Conservation (phyloP, 1,140 invertebrate species). For the Helicoverpa armigera region DNA sequence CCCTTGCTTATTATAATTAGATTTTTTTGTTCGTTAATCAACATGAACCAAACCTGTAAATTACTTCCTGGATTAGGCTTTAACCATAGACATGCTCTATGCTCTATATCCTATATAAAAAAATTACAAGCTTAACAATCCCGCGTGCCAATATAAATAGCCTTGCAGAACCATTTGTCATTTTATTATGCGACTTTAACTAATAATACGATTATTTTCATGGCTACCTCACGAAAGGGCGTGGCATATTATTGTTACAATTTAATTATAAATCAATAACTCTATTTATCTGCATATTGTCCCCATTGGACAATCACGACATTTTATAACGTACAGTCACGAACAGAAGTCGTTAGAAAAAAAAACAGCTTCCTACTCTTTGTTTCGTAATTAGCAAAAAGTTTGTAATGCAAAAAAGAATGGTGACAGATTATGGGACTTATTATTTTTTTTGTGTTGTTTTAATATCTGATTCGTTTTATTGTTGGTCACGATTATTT, state of each 20-base stretch:
- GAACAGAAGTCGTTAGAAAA: neutral
- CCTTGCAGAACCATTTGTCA: slow-evolving; percentile 35
- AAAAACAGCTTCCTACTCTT: slow-evolving; percentile 24
- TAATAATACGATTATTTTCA: slow-evolving; percentile 7
- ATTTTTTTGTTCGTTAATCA: neutral
- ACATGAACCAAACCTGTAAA: neutral
- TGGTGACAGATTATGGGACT: slow-evolving; percentile 26
- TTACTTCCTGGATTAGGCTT: slow-evolving; percentile 1
- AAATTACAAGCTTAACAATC: neutral
- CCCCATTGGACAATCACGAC: slow-evolving; percentile 22
- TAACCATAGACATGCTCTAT: neutral
- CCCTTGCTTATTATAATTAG: too few relatives aligned
- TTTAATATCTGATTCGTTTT: neutral
- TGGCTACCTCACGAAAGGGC: slow-evolving; percentile 23
- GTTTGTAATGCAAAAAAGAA: neutral
- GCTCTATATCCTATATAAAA: neutral
- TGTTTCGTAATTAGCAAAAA: slow-evolving; percentile 32
- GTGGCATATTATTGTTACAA: slow-evolving; percentile 37
- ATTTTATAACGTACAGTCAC: slow-evolving; percentile 1
- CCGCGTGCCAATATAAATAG: neutral
- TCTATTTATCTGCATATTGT: slow-evolving; percentile 28
- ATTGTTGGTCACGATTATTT: slow-evolving; percentile 17
- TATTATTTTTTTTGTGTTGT: slow-evolving; percentile 3
- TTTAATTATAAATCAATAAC: slow-evolving; percentile 40
- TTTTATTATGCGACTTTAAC: neutral